Conservation (phyloP, 1,140 invertebrate species). For the Drosophila jambulina region DNA sequence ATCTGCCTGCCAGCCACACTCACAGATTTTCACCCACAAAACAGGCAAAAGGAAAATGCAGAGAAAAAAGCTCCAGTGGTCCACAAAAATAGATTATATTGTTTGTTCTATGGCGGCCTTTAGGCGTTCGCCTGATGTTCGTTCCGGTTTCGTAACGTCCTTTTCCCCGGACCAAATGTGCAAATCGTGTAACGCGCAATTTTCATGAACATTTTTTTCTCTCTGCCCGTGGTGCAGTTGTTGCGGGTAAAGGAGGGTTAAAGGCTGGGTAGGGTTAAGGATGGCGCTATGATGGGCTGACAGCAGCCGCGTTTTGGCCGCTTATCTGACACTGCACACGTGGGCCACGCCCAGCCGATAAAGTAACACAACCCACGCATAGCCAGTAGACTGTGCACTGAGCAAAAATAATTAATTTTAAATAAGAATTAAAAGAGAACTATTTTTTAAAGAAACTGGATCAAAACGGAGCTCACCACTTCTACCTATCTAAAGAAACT, state of each 20-base stretch:
- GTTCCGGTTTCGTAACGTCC: not conserved
- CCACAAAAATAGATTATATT: conserved; percentile 79
- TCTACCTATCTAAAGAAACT: not conserved
- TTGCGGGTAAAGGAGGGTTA: conserved; percentile 24
- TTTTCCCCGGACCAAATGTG: conserved; percentile 51
- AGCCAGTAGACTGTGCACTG: not conserved
- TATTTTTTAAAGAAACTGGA: not conserved
- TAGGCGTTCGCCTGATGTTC: conserved; percentile 61
- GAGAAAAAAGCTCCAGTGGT: conserved; percentile 51
- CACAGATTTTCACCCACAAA: conserved; percentile 42
- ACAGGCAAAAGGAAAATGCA: conserved; percentile 23
- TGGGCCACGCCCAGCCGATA: conserved; percentile 49
- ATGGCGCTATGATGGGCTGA: conserved; percentile 32
- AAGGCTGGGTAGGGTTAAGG: not conserved
- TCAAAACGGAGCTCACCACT: too few relatives aligned
- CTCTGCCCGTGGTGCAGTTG: conserved; percentile 20
- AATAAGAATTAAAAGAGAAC: not conserved
- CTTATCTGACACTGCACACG: conserved; percentile 71
- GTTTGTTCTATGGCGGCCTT: conserved; percentile 75
- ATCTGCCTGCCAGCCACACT: conserved; percentile 36
- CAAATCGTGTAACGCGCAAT: conserved; percentile 62
- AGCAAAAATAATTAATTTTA: not conserved
- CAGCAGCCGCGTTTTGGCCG: conserved; percentile 62
- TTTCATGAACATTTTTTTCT: conserved; percentile 34
- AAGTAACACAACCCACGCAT: conserved; percentile 29